phyloP scores from a whole-genome alignment of 1,140 invertebrate genomes.

The Aethina tumida region DNA sequence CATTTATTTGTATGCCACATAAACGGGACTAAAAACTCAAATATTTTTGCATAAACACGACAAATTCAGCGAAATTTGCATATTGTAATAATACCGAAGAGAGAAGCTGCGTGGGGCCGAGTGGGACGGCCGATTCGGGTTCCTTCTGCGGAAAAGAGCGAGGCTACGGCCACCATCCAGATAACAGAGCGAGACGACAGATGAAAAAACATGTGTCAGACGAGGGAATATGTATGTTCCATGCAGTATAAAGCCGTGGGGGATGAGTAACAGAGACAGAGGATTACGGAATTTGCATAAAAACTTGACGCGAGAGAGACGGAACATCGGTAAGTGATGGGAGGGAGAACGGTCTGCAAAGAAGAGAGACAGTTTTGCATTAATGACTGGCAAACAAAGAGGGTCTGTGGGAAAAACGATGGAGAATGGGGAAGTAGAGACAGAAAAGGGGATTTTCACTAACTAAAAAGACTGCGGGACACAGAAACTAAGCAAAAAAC shows the following conservation, averaged over 20 bases:
- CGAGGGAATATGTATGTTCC: slow-evolving; percentile 25
- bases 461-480: too few species aligned
- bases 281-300: slow-evolving; percentile 21
- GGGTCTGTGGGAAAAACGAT: slow-evolving; percentile 18
- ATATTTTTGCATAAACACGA: slow-evolving; percentile 31
- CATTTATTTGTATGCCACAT: slow-evolving; percentile 22
- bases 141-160: slow-evolving; percentile 5
- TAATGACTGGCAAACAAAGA: slow-evolving; percentile 29
- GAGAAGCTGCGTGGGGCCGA: too few species aligned
- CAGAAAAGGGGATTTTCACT: too few species aligned
- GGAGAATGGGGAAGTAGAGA: slow-evolving; percentile 15
- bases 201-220: slow-evolving; percentile 31
- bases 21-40: slow-evolving; percentile 25
- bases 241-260: slow-evolving; percentile 21
- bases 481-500: too few species aligned
- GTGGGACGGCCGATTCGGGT: slow-evolving; percentile 10
- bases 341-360: slow-evolving; percentile 18
- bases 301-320: slow-evolving; percentile 19
- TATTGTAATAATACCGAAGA: slow-evolving; percentile 25
- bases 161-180: slow-evolving; percentile 4
- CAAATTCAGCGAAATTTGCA: slow-evolving; percentile 31
- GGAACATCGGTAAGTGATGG: slow-evolving; percentile 12
- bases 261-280: slow-evolving; percentile 24
- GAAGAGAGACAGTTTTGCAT: slow-evolving; percentile 29
- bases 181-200: slow-evolving; percentile 17